phyloP scores from a whole-genome alignment of 2,888 invertebrate genomes.

The Tachina grossa region DNA sequence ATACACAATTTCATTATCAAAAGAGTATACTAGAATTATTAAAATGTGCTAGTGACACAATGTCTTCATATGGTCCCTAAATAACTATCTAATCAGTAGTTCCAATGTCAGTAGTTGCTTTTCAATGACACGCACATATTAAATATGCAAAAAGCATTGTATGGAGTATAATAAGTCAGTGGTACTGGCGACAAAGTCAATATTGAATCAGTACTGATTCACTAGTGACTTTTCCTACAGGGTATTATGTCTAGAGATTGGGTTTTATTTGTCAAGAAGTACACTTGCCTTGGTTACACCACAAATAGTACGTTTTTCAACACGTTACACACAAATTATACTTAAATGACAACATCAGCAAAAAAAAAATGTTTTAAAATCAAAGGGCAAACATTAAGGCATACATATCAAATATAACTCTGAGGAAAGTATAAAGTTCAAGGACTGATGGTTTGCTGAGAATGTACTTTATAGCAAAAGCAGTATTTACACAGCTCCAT shows the following conservation, averaged over 20 bases:
- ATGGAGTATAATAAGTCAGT: too few relatives aligned
- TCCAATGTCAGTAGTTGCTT: too few relatives aligned
- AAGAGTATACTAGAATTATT: too few relatives aligned
- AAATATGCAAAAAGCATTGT: too few relatives aligned
- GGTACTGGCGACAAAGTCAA: too few relatives aligned
- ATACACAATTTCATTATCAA: too few relatives aligned
- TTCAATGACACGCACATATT: too few relatives aligned
- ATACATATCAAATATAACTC: slow-evolving; percentile 35
- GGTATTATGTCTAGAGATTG: slow-evolving; percentile 41
- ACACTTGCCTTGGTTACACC: slow-evolving; percentile 66
- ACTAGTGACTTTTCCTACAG: too few relatives aligned
- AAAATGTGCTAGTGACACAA: too few relatives aligned
- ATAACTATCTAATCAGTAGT: too few relatives aligned
- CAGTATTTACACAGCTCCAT: slow-evolving; percentile 15
- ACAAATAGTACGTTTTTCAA: slow-evolving; percentile 26
- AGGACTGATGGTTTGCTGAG: slow-evolving; percentile 46
- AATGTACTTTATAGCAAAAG: background rate
- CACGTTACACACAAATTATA: slow-evolving; percentile 2
- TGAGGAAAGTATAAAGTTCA: slow-evolving; percentile 45
- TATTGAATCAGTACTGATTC: too few relatives aligned
- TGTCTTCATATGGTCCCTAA: too few relatives aligned
- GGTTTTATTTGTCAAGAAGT: slow-evolving; percentile 57
- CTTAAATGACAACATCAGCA: slow-evolving; percentile 58
- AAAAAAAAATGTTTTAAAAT: slow-evolving; percentile 28
- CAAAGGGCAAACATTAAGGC: slow-evolving; percentile 12